A percentile compares a stretch with the other conserved stretches of the same genome.
phyloP scores from a whole-genome alignment of 2,797 vertebrate species.

The Morelia viridis region DNA sequence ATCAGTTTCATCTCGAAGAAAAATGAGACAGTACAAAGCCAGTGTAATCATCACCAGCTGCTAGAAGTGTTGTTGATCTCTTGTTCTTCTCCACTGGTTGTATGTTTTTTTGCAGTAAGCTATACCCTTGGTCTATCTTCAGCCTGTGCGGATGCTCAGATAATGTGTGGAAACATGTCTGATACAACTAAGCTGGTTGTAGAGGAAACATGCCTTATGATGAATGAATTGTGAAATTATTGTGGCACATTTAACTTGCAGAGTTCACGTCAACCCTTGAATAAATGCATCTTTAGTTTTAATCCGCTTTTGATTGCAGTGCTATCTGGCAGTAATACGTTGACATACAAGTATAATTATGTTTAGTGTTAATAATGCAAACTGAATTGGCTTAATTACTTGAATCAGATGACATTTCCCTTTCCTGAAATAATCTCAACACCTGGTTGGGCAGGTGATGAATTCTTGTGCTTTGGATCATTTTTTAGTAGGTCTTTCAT shows the following conservation, averaged over 20 bases:
- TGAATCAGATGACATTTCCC: constrained; percentile 31
- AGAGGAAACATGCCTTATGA: not conserved
- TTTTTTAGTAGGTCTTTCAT: not conserved
- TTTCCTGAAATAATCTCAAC: constrained; percentile 27
- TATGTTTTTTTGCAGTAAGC: not conserved
- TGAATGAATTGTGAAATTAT: not conserved
- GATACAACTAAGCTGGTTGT: not conserved
- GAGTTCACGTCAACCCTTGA: constrained; percentile 30
- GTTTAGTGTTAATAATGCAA: constrained; percentile 64
- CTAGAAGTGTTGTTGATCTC: too few relatives aligned
- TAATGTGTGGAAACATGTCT: not conserved
- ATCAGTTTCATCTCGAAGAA: too few relatives aligned
- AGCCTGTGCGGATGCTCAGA: too few relatives aligned
- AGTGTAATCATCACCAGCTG: too few relatives aligned
- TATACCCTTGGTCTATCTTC: not conserved
- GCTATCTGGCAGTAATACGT: constrained; percentile 44
- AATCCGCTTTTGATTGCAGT: constrained; percentile 58
- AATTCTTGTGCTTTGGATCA: not conserved
- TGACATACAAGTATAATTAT: constrained; percentile 52
- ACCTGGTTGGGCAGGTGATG: constrained; percentile 27
- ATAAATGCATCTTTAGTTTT: constrained; percentile 52
- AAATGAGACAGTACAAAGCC: too few relatives aligned
- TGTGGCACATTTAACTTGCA: not conserved
- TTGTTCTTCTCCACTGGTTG: not conserved
- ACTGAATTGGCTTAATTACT: constrained; percentile 57